Evolutionary conservation across 2,797 vertebrate species (phyloP).

Genomic region (Ambastaia sidthimunki): DNA sequence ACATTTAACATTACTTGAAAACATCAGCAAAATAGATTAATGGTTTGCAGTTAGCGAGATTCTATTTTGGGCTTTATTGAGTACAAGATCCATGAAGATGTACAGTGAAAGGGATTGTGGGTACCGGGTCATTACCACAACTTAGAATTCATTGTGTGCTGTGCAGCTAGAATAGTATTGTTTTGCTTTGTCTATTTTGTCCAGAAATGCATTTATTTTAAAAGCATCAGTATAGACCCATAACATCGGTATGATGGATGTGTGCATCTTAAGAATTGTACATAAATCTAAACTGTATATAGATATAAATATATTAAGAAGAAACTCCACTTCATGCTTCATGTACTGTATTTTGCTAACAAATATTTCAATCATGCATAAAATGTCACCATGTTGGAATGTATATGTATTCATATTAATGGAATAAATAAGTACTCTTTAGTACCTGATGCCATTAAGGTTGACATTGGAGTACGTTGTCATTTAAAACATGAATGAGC

Average conservation of each 20-base stretch:
- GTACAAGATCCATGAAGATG: background rate
- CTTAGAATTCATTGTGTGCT: slow-evolving; percentile 33
- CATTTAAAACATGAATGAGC: slow-evolving; percentile 54
- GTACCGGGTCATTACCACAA: slow-evolving; percentile 12
- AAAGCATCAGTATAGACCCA: slow-evolving; percentile 23
- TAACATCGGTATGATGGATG: background rate
- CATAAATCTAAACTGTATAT: slow-evolving; percentile 63
- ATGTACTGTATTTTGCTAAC: slow-evolving; percentile 71
- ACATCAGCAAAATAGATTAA: slow-evolving; percentile 4
- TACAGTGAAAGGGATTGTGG: slow-evolving; percentile 33
- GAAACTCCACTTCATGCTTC: slow-evolving; percentile 51
- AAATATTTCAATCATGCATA: slow-evolving; percentile 63
- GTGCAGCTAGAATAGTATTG: slow-evolving; percentile 43
- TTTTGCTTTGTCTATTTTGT: slow-evolving; percentile 34
- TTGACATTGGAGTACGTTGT: slow-evolving; percentile 54
- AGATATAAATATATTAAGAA: slow-evolving; percentile 71
- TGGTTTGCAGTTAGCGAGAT: background rate
- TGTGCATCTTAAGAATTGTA: slow-evolving; percentile 47
- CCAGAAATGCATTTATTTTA: slow-evolving; percentile 38
- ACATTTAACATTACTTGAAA: slow-evolving; percentile 51
- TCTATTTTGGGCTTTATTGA: slow-evolving; percentile 1
- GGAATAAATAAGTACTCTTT: slow-evolving; percentile 75
- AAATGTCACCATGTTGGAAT: slow-evolving; percentile 71
- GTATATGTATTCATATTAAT: slow-evolving; percentile 70
- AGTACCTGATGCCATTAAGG: slow-evolving; percentile 59